Conservation (phyloP, 2,797 vertebrate species). For the Sciurus carolinensis region DNA sequence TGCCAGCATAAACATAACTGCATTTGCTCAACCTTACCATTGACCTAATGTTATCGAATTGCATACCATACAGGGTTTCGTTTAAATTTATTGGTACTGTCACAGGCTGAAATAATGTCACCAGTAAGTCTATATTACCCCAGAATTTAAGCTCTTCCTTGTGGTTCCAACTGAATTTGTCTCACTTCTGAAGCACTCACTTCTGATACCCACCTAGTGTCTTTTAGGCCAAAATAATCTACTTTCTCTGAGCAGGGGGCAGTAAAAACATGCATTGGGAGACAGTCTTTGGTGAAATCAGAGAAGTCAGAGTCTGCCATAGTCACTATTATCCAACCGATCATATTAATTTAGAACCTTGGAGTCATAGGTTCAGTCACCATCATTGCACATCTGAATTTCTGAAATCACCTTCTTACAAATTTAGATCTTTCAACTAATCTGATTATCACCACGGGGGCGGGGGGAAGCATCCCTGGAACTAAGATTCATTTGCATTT, state of each 20-base stretch:
- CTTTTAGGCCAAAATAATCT: neutral
- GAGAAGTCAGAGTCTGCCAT: neutral
- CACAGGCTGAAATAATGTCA: neutral
- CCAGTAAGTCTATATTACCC: neutral
- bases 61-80: neutral
- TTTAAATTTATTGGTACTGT: neutral
- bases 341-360: neutral
- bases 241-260: neutral
- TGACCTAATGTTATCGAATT: slow-evolving; percentile 15
- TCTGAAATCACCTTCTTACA: neutral
- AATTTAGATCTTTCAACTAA: neutral
- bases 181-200: neutral
- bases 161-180: neutral
- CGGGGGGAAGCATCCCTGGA: too few species aligned
- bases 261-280: neutral
- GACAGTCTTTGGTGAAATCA: neutral
- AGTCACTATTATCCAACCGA: neutral
- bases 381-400: neutral
- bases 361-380: neutral
- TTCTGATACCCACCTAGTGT: neutral
- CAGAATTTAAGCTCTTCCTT: slow-evolving; percentile 28
- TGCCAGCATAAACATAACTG: slow-evolving; percentile 35
- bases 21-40: slow-evolving; percentile 27
- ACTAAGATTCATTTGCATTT: neutral
- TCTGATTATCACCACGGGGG: neutral